phyloP scores from a whole-genome alignment of 1,140 invertebrate species.

The Calliopsis andreniformis region DNA sequence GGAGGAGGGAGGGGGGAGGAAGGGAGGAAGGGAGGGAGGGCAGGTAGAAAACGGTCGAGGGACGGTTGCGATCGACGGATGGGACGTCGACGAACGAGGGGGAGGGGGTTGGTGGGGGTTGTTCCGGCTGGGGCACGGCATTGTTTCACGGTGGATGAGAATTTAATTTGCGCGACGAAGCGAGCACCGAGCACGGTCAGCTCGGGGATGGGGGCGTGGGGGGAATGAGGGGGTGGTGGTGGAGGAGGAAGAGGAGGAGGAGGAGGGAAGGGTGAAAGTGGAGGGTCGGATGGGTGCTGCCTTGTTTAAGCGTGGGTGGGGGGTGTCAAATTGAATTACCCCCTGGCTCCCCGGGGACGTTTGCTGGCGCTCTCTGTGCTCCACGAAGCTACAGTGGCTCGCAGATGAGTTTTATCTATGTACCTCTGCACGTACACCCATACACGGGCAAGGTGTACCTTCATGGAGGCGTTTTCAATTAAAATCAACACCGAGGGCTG shows the following conservation, averaged over 20 bases:
- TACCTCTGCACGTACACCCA: slow-evolving; percentile 41
- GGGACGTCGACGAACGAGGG: not conserved
- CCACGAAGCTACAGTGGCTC: slow-evolving; percentile 38
- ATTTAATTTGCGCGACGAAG: slow-evolving; percentile 77
- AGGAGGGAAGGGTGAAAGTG: slow-evolving; percentile 23
- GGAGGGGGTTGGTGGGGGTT: slow-evolving; percentile 52
- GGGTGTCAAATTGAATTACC: slow-evolving; percentile 81
- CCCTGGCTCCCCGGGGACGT: slow-evolving; percentile 75
- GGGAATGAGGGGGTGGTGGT: slow-evolving; percentile 48
- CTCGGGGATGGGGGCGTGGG: slow-evolving; percentile 22
- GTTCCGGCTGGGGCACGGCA: slow-evolving; percentile 71
- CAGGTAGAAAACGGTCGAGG: not conserved
- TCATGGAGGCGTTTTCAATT: slow-evolving; percentile 77
- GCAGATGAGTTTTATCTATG: slow-evolving; percentile 48
- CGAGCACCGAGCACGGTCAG: not conserved
- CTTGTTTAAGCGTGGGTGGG: slow-evolving; percentile 80
- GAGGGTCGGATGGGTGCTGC: slow-evolving; percentile 72
- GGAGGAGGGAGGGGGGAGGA: not conserved
- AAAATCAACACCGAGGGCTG: slow-evolving; percentile 73
- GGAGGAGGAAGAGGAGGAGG: slow-evolving; percentile 47
- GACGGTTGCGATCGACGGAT: slow-evolving; percentile 4
- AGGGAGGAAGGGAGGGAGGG: not conserved
- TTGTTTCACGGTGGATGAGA: slow-evolving; percentile 81
- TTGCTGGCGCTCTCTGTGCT: slow-evolving; percentile 65
- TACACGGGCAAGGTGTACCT: slow-evolving; percentile 47